Base-by-base conservation (phyloP, 2,113 vertebrate genomes). In the Jaculus jaculus region DNA sequence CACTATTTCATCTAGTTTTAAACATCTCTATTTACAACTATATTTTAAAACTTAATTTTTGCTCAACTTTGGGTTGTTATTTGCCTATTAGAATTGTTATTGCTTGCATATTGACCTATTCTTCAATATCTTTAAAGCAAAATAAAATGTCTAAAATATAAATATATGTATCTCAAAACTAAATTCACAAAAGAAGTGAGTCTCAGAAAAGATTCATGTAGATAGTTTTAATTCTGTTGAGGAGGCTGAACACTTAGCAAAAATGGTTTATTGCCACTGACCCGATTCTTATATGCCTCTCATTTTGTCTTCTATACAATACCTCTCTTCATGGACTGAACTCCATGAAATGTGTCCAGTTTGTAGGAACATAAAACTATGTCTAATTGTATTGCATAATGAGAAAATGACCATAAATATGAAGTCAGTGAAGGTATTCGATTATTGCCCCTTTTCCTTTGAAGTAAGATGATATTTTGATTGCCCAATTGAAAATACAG, bases 401-500 rank as follows among this genome's bases (percentile, higher is more conserved):
- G 86, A 82, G 78, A 90, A 94, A 94, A 94, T 84, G 92, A n/a
- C 23, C 92, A 83, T 92, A 95, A 92, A 86, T 96, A 90, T 89
- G 61, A 95, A 94, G 75, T 85, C 85, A 90, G 60, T 90, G 71
- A 80, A 82, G 61, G 28, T 37, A 88, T 94, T 85, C 92, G 93
- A 96, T 93, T 92, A 96, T 77, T 93, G 68, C 65, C 61, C 39
- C 37, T 58, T 92, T 93, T 92, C 66, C 88, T 97, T 97, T 97
- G 95, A 96, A 96, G 96, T 92, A 93, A 96, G 94, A 84, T 95
- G 58, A 74, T 88, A 96, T 95, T 96, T 94, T 79, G 42, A 96
- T 92, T 95, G 82, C 88, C 75, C 82, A 94, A 39, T 96, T 95
- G 89, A 93, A 96, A 94, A 96, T 96, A 97, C 92, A 96, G 95